Evolutionary conservation across 2,888 invertebrate species (phyloP), one percentile per base, ranked within the genome.

Genomic region (Stenodera caucasica): DNA sequence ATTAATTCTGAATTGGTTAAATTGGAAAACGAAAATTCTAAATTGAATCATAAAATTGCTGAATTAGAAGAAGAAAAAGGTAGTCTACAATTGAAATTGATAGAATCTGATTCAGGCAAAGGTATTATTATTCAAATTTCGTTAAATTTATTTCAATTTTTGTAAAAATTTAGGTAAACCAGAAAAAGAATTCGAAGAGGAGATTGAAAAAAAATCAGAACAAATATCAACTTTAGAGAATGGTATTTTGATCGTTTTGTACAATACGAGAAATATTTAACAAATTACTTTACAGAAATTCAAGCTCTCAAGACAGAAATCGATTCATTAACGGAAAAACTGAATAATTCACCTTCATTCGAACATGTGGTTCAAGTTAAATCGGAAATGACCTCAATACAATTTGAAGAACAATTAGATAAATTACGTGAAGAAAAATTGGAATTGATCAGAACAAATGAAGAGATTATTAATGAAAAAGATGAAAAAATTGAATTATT

Each of bases 31-130:
- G 87, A 87, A 72, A 83, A 88, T 67, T 84, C 85, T 65, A 83
- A 84, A 67, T 80, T 90, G 53, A 87, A 88, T 64, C 89, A 91
- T 70, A 89, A 88, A 82, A 86, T 96, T 63, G 90, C 90, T 12
- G 91, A 93, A 76, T 81, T 96, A 67, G 77, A 77, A 81, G 93
- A 94, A 80, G 95, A 95, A 81, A 95, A 94, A 82, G 94, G 94
- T 73, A 92, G 93, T 81, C 86, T 95, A 75, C 93, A 94, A 81
- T 83, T 94, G 77, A 90, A 90, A 81, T 85, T 92, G 77, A 89
- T 92, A 71, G 91, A 92, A 81, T 88, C 89, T 81, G 90, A 90
- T 78, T 88, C 88, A 79, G 84, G 86, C 72, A 84, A 87, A 85
- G 82, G 58, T 60, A 56, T 21, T 4, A n/a, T n/a, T n/a, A n/a